Conservation (phyloP, 2,113 vertebrate genomes). For the Phyllostomus hastatus region DNA sequence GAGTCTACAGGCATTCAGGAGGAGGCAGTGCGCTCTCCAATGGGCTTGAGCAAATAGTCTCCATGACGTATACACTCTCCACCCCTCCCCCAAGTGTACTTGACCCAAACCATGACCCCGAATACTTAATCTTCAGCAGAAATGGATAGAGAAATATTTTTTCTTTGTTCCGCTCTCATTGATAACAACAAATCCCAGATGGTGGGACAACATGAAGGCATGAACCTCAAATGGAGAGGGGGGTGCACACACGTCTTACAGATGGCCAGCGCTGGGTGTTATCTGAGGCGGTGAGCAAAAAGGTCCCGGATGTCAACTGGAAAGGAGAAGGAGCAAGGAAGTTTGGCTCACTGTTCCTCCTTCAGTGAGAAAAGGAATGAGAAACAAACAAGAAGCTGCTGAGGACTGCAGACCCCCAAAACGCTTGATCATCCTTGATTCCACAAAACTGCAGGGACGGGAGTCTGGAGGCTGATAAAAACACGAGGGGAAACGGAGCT, state of each 20-base stretch:
- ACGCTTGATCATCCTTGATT: not conserved
- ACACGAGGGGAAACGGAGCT: not conserved
- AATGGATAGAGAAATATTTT: conserved; percentile 64
- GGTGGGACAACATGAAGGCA: conserved; percentile 55
- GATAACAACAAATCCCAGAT: conserved; percentile 66
- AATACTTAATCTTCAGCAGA: conserved; percentile 67
- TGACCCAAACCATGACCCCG: conserved; percentile 58
- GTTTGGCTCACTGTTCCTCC: conserved; percentile 20
- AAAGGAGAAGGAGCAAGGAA: conserved; percentile 46
- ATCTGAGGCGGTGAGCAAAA: conserved; percentile 1
- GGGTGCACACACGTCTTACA: conserved; percentile 51
- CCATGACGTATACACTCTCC: not conserved
- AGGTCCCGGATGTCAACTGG: not conserved
- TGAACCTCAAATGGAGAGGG: conserved; percentile 35
- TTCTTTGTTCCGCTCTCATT: conserved; percentile 55
- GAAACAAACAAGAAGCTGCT: conserved; percentile 53
- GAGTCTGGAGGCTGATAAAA: not conserved
- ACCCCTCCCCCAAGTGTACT: not conserved
- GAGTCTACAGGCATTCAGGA: not conserved
- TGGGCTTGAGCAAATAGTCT: not conserved
- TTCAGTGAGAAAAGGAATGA: conserved; percentile 34
- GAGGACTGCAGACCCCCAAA: not conserved
- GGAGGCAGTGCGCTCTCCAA: not conserved
- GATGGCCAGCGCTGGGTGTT: conserved; percentile 49
- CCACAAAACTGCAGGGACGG: not conserved